These are phyloP conservation scores for Notothenia rossii DNA, from an alignment of 2,113 vertebrate species.

Conservation along the genomic window DNA sequence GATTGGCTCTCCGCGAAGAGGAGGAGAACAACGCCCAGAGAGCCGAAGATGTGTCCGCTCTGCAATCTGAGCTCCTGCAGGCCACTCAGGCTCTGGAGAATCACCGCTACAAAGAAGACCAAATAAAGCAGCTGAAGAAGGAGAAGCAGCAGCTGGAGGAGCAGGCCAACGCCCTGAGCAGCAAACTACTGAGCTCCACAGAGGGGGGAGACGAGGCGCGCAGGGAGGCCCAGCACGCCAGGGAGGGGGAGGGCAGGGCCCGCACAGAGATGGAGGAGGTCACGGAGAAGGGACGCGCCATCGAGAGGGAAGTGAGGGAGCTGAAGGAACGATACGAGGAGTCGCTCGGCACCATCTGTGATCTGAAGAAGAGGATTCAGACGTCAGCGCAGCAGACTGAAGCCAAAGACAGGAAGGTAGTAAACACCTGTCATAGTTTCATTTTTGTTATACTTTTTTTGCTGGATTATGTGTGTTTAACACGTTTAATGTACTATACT, in stretches of 20 bases:
- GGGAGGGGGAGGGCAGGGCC: constrained; percentile 80
- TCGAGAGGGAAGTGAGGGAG: constrained; percentile 92
- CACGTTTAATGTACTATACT: too few species aligned
- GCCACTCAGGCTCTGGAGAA: constrained; percentile 83
- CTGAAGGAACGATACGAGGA: constrained; percentile 92
- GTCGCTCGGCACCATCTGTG: constrained; percentile 88
- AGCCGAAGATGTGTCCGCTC: constrained; percentile 79
- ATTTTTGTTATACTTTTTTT: background rate
- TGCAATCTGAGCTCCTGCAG: constrained; percentile 86
- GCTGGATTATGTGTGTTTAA: background rate
- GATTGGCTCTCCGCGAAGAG: constrained; percentile 81
- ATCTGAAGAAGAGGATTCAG: constrained; percentile 93
- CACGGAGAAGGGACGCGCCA: constrained; percentile 84
- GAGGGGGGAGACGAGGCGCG: constrained; percentile 84
- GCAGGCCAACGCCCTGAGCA: constrained; percentile 80
- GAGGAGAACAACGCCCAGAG: constrained; percentile 84
- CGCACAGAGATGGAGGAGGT: constrained; percentile 85
- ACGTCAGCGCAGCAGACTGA: constrained; percentile 92
- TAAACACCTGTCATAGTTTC: background rate
- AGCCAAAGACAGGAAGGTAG: constrained; percentile 96
- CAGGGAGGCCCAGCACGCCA: constrained; percentile 80
- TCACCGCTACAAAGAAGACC: constrained; percentile 82
- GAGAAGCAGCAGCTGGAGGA: constrained; percentile 86
- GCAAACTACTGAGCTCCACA: constrained; percentile 78
- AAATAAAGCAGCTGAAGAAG: constrained; percentile 81